Evolutionary conservation across 2,797 vertebrate species (phyloP), one percentile per base, ranked within the genome.

Genomic region (Sebastes diaconus): DNA sequence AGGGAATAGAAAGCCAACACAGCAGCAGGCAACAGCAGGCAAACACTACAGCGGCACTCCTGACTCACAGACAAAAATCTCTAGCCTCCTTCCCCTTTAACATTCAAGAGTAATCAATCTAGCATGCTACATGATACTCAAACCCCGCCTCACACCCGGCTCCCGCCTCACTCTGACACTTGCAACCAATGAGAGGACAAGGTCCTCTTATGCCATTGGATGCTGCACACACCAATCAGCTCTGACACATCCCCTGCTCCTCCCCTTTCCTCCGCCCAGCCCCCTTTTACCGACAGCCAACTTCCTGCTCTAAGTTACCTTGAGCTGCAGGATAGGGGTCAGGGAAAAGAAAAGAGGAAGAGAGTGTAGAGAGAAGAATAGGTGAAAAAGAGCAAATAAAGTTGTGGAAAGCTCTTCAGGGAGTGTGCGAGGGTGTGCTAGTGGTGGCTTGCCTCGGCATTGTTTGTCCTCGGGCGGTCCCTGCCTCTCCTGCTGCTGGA

Each of bases 231-330:
- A 88, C 94, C 96, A 94, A 83, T 96, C 95, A 94, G 80, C 80
- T 86, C 90, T 89, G 93, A 92, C 94, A 95, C 91, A 87, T 91
- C 90, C 84, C 94, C 90, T 81, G 92, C 86, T 92, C 93, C 87
- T 84, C 91, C 90, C 68, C 86, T 87, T 90, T 84, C 82, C 85
- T 91, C 87, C 8, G 85, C 92, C 95, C 96, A 91, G 82, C 95
- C 95, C 94, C 94, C 92, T 95, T 95, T 93, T 89, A 95, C 94
- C 88, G 88, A 95, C 93, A 95, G 95, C 93, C 94, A 96, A 97
- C 98, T 99, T 99, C 98, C 98, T 97, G 98, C 96, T 99, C 97
- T 97, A 97, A 99, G 98, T 99, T 99, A 98, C 98, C 98, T 99
- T 99, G 98, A 98, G 97, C 96, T 96, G 96, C 96, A 97, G 96